Percentiles rank a stretch among this genome's conserved stretches.
Conservation (phyloP, 1,140 invertebrate genomes). For the Drosophila pruinosa region DNA sequence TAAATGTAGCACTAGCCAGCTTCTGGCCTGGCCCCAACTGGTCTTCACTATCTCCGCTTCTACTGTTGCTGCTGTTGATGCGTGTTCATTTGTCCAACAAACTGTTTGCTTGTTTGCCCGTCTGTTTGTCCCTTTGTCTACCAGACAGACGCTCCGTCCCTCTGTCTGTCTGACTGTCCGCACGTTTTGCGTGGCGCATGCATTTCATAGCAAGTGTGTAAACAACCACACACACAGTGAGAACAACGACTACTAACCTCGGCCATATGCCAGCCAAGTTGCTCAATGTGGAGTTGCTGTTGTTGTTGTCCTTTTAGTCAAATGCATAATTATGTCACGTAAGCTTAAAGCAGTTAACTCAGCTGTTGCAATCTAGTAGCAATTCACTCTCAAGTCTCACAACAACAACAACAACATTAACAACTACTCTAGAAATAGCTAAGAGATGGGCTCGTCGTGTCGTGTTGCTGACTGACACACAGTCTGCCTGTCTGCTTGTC, state of each 20-base stretch:
- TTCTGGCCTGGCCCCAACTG: background rate
- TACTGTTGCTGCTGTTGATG: conserved; percentile 39
- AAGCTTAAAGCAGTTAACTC: conserved; percentile 80
- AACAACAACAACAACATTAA: conserved; percentile 3
- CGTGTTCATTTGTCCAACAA: conserved; percentile 44
- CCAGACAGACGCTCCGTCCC: background rate
- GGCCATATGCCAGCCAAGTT: conserved; percentile 54
- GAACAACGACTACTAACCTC: conserved; percentile 3
- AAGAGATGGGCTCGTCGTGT: too few relatives aligned
- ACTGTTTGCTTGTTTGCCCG: conserved; percentile 34
- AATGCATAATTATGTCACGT: conserved; percentile 81
- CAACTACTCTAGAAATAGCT: too few relatives aligned
- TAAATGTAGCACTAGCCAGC: conserved; percentile 50
- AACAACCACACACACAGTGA: conserved; percentile 50
- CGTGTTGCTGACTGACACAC: too few relatives aligned
- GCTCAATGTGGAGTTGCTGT: conserved; percentile 26
- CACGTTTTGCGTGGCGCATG: conserved; percentile 71
- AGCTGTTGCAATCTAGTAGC: conserved; percentile 74
- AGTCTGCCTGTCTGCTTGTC: too few relatives aligned
- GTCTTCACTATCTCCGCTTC: conserved; percentile 3
- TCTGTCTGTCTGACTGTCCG: conserved; percentile 57
- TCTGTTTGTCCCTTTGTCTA: conserved; percentile 19
- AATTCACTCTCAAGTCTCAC: conserved; percentile 65
- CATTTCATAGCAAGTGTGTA: conserved; percentile 75
- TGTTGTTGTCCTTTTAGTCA: conserved; percentile 63